Base-by-base conservation (phyloP, 2,797 vertebrate genomes). In the Chrysocyon brachyurus region DNA sequence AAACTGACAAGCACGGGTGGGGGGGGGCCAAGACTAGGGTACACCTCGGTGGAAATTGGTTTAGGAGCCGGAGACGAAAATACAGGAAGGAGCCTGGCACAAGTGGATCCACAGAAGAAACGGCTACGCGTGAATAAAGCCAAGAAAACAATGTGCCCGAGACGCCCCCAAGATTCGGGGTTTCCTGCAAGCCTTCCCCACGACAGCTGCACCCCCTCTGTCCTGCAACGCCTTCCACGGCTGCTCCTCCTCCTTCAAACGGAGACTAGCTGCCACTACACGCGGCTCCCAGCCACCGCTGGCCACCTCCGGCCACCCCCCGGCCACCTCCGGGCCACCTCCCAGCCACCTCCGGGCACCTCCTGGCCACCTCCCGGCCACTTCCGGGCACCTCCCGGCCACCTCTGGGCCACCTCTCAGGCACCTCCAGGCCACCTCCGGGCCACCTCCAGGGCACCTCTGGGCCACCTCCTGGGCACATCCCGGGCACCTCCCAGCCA, bases 131-230 rank as follows among this genome's bases (percentile, higher is more conserved):
- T 16, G 75, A 75, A 82, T 10, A 83, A 84, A 70, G 46, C 40
- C 77, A 70, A 84, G 59, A 63, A 84, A 70, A 3, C 22, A 40
- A 46, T 17, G 3, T 4, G 9, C 40, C 12, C 0, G 0, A 46
- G 12, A 1, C 7, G 1, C 2, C 24, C 28, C 3, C 1, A 9
- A 22, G 3, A 3, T 28, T 61, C 52, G 63, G 21, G 70, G n/a
- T 24, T 63, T 63, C 52, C 77, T n/a, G 57, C 15, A 49, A 12
- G 12, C 54, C 14, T 40, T 90, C 40, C 54, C 49, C 36, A 12
- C 0, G 52, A 75, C 66, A 63, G 16, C n/a, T 7, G 36, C 40
- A 1, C 61, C 16, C 68, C 36, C 21, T 0, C 57, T 5, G 70
- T 11, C 31, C 16, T 14, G 36, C 59, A 28, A 0, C 86, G 57